Evolutionary conservation across 2,797 vertebrate genomes (phyloP).

Genomic region (Enteromius argenteus): DNA sequence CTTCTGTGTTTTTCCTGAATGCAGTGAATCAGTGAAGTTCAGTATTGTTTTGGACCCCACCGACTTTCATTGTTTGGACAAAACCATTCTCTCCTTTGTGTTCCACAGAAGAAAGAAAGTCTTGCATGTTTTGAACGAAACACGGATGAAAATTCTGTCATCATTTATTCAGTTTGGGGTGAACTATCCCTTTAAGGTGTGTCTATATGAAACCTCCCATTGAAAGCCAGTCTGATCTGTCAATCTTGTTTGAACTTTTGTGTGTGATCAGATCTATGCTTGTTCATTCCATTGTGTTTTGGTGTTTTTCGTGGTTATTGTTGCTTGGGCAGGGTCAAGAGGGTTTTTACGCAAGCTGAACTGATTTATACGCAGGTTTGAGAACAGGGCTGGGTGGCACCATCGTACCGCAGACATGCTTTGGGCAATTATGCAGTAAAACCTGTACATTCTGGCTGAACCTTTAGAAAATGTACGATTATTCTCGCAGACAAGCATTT

Average conservation of each 20-base stretch:
- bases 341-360: conserved; percentile 9
- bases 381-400: conserved; percentile 77
- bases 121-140: neutral
- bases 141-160: neutral
- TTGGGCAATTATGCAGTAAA: conserved; percentile 81
- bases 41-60: neutral
- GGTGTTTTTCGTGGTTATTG: conserved; percentile 34
- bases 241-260: conserved; percentile 15
- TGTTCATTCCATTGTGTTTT: conserved; percentile 22
- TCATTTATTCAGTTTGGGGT: conserved; percentile 15
- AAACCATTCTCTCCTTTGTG: neutral
- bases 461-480: conserved; percentile 58
- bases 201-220: neutral
- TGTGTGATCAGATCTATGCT: neutral
- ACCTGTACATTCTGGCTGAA: conserved; percentile 80
- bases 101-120: neutral
- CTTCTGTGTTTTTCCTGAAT: neutral
- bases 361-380: conserved; percentile 71
- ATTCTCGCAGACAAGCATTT: conserved; percentile 54
- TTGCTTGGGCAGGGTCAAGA: conserved; percentile 41
- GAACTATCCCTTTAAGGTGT: conserved; percentile 26
- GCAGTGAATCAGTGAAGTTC: neutral
- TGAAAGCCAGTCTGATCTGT: conserved; percentile 32
- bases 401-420: conserved; percentile 66
- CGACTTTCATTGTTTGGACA: neutral